These are phyloP conservation scores for Philopotamus ludificatus DNA, from an alignment of 1,140 invertebrate genomes.

Conservation along the genomic window DNA sequence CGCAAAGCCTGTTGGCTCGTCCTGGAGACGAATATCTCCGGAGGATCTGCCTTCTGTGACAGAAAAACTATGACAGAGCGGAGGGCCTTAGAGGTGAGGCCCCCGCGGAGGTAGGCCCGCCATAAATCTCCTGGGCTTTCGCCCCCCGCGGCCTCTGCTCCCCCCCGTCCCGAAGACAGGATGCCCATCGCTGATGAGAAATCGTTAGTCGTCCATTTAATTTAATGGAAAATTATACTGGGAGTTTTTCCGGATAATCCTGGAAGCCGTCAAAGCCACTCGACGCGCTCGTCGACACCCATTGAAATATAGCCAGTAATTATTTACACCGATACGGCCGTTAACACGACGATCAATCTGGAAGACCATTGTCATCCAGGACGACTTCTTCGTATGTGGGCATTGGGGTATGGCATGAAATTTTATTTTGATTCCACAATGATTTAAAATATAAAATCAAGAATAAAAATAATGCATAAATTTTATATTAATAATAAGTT, in stretches of 20 bases:
- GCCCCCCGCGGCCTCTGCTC: neutral
- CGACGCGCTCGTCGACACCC: neutral
- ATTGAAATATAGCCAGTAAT: neutral
- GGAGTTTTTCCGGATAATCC: neutral
- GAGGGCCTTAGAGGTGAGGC: slow-evolving; percentile 11
- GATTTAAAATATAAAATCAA: no score
- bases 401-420: no score
- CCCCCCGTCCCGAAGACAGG: neutral
- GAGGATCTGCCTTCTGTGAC: neutral
- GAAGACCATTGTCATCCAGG: no score
- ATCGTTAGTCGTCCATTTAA: slow-evolving; percentile 6
- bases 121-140: slow-evolving; percentile 2
- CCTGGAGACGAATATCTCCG: neutral
- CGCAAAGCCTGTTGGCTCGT: neutral
- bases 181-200: neutral
- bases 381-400: no score
- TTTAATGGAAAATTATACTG: slow-evolving; percentile 12
- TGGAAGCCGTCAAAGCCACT: neutral
- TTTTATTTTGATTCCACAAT: no score
- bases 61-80: slow-evolving; percentile 17
- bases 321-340: no score
- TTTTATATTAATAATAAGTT: no score
- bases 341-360: no score
- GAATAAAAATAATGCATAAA: no score
- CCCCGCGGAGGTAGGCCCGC: neutral